Base-by-base conservation (phyloP, 2,888 invertebrate genomes). In the Serripes groenlandicus region DNA sequence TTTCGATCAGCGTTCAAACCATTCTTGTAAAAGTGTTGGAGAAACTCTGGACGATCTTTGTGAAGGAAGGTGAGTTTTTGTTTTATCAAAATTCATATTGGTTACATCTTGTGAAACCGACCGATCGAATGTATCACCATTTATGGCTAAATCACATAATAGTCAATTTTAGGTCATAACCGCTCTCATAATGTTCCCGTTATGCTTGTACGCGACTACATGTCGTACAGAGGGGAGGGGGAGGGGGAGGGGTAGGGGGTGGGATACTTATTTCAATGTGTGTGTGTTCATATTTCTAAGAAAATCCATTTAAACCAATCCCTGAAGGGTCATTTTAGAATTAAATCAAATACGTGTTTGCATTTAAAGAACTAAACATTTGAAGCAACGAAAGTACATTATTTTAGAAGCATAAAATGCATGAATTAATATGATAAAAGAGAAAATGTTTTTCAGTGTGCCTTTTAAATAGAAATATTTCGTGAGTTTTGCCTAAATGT, bases 31-130 rank as follows among this genome's bases (percentile, higher is more conserved):
- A 49, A n/a, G 30, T 28, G 76, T 81, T 30, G 81, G 81, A 18
- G 60, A 76, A 49, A 81, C 81, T 1, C 42, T 81, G 60, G 81
- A 81, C 34, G 73, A 72, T 11, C 23, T 81, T 18, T 81, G 76
- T 42, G 73, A 81, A 37, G 76, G 75, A 69, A 76, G 76, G 75
- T 80, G 28, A 52, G 28, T 30, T 11, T 28, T 9, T 60, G 30
- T 60, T 28, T 23, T 30, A 15, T 30, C 15, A 23, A 23, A 56
- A 56, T 23, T 23, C 7, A 7, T 56, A 11, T 42, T 42, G 9
- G 9, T 11, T 18, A 18, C 42, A 9, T 56, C 7, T 18, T 18
- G 15, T n/a, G 23, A n/a, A 56, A 23, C 11, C 23, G 7, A 56
- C 7, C 23, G 11, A 7, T 18, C 7, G 23, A 56, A 56, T 7